A percentile compares a stretch with the other conserved stretches of the same genome.
phyloP scores from a whole-genome alignment of 1,140 invertebrate genomes.

The Bombus superbus region DNA sequence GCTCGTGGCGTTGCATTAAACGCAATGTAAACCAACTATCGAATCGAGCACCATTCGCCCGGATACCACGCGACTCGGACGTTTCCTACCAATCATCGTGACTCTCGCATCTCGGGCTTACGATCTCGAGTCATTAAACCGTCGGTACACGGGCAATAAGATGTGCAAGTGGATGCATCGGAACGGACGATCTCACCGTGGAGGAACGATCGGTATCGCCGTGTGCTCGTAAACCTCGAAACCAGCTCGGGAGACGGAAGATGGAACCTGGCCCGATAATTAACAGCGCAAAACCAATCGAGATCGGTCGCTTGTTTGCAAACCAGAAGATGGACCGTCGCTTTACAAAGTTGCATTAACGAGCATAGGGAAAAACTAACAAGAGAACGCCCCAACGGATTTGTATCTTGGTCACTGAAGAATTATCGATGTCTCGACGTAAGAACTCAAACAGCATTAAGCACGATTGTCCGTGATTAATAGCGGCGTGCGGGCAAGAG shows the following conservation, averaged over 20 bases:
- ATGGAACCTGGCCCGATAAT: background rate
- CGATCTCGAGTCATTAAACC: conserved; percentile 16
- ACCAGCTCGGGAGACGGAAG: background rate
- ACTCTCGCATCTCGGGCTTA: background rate
- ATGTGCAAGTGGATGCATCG: conserved; percentile 9
- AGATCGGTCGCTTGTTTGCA: conserved; percentile 9
- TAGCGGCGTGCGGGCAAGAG: background rate
- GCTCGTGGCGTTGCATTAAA: background rate
- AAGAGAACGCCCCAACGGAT: background rate
- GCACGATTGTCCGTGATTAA: conserved; percentile 18
- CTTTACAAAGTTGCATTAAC: background rate
- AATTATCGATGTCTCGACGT: conserved; percentile 20
- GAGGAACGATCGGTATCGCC: conserved; percentile 10
- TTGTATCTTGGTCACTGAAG: background rate
- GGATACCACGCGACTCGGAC: background rate
- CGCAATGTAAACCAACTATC: background rate
- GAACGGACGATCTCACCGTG: background rate
- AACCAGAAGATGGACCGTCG: background rate
- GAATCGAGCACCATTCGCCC: background rate
- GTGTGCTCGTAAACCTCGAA: background rate
- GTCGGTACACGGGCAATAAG: background rate
- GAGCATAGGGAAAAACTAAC: background rate
- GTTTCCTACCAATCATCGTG: conserved; percentile 7
- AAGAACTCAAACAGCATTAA: conserved; percentile 19
- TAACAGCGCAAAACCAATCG: background rate